Evolutionary conservation across 2,113 vertebrate species (phyloP).

Genomic region (Misgurnus anguillicaudatus): DNA sequence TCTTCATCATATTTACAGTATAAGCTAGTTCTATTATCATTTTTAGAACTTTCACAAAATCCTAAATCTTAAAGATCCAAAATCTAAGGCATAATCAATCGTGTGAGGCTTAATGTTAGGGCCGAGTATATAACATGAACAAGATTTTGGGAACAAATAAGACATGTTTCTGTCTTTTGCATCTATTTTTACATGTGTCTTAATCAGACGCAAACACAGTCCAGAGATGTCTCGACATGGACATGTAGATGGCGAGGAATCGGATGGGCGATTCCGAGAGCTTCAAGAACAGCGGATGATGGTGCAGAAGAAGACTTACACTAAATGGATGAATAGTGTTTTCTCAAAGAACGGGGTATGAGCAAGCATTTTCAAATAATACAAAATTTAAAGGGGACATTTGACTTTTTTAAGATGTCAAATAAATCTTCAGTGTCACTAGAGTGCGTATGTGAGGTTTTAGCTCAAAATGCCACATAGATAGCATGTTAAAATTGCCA

Average conservation of each 20-base stretch:
- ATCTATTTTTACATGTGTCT: background rate
- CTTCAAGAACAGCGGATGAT: slow-evolving; percentile 85
- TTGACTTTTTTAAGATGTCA: no score
- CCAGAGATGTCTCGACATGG: slow-evolving; percentile 62
- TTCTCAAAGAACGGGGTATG: slow-evolving; percentile 79
- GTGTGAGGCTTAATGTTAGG: slow-evolving; percentile 47
- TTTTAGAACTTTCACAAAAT: background rate
- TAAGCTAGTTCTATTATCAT: background rate
- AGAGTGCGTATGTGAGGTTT: no score
- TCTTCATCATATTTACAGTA: background rate
- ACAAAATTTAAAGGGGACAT: background rate
- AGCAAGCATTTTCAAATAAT: slow-evolving; percentile 39
- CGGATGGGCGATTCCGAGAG: slow-evolving; percentile 79
- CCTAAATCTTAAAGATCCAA: background rate
- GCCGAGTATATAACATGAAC: background rate
- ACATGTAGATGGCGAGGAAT: slow-evolving; percentile 63
- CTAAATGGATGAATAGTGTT: slow-evolving; percentile 91
- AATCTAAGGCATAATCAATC: background rate
- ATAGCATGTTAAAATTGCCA: no score
- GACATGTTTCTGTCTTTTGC: no score
- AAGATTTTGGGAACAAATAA: no score
- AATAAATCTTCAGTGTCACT: no score
- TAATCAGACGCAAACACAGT: background rate
- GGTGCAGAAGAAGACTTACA: slow-evolving; percentile 93
- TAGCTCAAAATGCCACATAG: no score